Evolutionary conservation across 2,113 vertebrate species (phyloP).

Genomic region (Zosterops japonicus): DNA sequence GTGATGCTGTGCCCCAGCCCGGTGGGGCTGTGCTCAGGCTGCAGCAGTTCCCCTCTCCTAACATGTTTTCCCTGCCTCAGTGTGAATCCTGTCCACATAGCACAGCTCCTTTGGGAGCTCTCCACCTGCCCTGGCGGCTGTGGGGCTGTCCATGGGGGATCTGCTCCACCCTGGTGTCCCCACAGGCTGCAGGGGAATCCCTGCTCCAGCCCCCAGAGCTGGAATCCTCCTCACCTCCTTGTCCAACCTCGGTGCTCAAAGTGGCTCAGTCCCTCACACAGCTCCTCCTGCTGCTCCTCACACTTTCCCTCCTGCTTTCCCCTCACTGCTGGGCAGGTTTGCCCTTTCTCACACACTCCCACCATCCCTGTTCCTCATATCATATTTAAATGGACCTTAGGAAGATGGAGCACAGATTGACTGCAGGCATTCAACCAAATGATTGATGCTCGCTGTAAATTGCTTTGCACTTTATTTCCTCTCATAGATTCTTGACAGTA

Average conservation of each 20-base stretch:
- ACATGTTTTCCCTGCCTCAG: fast-evolving
- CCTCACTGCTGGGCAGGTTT: neutral
- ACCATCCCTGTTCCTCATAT: neutral
- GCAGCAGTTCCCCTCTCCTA: neutral
- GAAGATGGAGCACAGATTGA: neutral
- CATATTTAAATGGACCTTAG: neutral
- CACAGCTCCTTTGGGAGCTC: neutral
- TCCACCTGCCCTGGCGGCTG: fast-evolving
- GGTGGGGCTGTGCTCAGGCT: neutral
- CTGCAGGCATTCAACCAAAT: neutral
- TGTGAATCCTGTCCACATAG: fast-evolving
- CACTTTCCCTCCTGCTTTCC: fast-evolving
- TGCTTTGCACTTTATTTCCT: neutral
- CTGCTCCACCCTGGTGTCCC: fast-evolving
- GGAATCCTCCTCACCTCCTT: neutral
- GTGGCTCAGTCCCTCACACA: neutral
- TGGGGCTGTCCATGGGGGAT: neutral
- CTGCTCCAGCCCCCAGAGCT: fast-evolving
- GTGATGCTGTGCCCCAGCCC: neutral
- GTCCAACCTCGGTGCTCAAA: fast-evolving
- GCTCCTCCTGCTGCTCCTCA: neutral
- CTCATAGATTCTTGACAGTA: neutral
- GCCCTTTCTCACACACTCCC: neutral
- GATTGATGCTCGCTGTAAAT: neutral
- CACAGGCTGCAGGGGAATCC: neutral